Percentiles rank a stretch among this genome's conserved stretches.
phyloP scores from a whole-genome alignment of 2,888 invertebrate species.

The Epinotia demarniana region DNA sequence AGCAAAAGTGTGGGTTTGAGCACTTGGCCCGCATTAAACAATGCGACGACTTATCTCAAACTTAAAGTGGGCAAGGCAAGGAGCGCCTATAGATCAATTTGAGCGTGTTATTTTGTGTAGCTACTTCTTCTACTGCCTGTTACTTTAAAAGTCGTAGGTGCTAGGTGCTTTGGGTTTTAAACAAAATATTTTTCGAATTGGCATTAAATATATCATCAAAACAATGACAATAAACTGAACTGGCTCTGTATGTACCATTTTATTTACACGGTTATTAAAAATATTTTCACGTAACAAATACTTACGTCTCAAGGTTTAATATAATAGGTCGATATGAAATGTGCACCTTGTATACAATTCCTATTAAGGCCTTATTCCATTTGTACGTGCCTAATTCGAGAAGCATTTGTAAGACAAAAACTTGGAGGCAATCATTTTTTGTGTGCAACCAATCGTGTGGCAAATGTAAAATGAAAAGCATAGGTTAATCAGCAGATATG shows the following conservation, averaged over 20 bases:
- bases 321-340: neutral
- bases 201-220: no score
- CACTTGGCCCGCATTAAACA: no score
- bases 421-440: neutral
- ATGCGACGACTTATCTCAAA: neutral
- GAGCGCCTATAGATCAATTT: no score
- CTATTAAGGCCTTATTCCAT: conserved; percentile 55
- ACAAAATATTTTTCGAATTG: no score
- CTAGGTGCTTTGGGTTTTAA: no score
- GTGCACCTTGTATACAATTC: conserved; percentile 39
- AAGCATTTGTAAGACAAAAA: conserved; percentile 52
- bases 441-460: neutral
- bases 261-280: neutral
- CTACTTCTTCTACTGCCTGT: no score
- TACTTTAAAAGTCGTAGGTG: no score
- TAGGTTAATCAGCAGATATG: conserved; percentile 1
- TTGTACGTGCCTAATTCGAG: conserved; percentile 64
- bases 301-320: neutral
- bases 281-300: neutral
- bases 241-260: neutral
- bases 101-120: no score
- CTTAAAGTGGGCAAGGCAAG: no score
- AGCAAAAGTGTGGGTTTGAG: no score
- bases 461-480: neutral
- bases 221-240: no score